Conservation (phyloP, 2,888 invertebrate species). For the Hydriomena furcata region DNA sequence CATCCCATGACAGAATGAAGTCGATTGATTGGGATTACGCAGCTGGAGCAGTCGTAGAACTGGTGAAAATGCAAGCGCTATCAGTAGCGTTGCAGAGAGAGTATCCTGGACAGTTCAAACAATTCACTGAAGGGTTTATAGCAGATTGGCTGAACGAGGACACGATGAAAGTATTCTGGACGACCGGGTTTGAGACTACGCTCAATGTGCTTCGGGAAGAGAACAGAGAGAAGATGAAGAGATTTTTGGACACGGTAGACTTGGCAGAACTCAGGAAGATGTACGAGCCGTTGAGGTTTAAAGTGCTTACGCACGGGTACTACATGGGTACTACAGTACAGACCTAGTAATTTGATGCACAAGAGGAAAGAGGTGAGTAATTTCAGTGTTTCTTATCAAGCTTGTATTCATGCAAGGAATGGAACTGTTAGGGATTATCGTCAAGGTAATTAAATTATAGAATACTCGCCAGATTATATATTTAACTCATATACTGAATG, state of each 20-base stretch:
- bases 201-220: constrained; percentile 36
- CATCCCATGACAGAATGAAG: constrained; percentile 14
- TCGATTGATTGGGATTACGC: constrained; percentile 24
- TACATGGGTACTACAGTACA: constrained; percentile 46
- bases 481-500: too few relatives aligned
- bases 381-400: too few relatives aligned
- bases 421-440: too few relatives aligned
- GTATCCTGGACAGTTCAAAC: constrained; percentile 52
- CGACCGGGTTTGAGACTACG: not conserved
- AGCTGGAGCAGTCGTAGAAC: constrained; percentile 14
- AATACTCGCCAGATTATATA: too few relatives aligned
- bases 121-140: constrained; percentile 31
- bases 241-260: constrained; percentile 34
- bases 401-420: too few relatives aligned
- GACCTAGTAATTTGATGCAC: constrained; percentile 47
- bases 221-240: constrained; percentile 36
- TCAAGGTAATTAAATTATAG: too few relatives aligned
- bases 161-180: constrained; percentile 6
- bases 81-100: constrained; percentile 50
- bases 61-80: constrained; percentile 63
- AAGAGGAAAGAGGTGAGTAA: constrained; percentile 35
- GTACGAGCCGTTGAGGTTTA: not conserved
- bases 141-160: constrained; percentile 11
- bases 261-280: not conserved
- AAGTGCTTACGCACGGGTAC: constrained; percentile 37